Evolutionary conservation across 2,113 vertebrate species (phyloP), one percentile per base, ranked within the genome.

Genomic region (Gadus chalcogrammus): DNA sequence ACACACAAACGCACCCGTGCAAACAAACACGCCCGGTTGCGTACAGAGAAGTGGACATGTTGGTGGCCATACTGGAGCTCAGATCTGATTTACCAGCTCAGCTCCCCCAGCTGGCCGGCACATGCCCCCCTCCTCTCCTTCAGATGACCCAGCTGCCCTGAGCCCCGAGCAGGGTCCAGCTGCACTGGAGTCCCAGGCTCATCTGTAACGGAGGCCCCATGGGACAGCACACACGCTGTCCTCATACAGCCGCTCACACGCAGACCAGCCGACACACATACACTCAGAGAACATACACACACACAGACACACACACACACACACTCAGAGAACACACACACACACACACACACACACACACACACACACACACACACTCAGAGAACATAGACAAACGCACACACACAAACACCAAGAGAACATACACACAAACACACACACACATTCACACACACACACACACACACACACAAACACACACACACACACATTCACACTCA

Each of bases 131-230:
- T 61, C 56, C 73, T 69, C 69, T 78, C 78, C 75, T 82, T 69
- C 79, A 87, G 88, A 88, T 88, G 79, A 82, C 84, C 85, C 84
- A 87, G 82, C 82, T 90, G 85, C 84, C 89, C 82, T 74, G 4
- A 24, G 24, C 24, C 24, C 24, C 24, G 24, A 24, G 38, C 72
- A 42, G 24, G 48, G 80, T 82, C 82, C 81, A 83, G 80, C 83
- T 87, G 84, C 84, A 81, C 84, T 68, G 42, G 70, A 16, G 52
- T 73, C 71, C 72, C 42, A 15, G 22, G 63, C 79, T 85, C 77
- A 87, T 90, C 84, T 85, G 85, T 85, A 86, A 85, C 65, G 12
- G 9, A 53, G 31, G 79, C 71, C 58, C 75, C 64, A 69, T 77
- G 78, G 78, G 81, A 81, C 83, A 78, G 64, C 61, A 20, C 76